Conservation (phyloP, 2,888 invertebrate genomes). For the Caenorhabditis doughertyi region DNA sequence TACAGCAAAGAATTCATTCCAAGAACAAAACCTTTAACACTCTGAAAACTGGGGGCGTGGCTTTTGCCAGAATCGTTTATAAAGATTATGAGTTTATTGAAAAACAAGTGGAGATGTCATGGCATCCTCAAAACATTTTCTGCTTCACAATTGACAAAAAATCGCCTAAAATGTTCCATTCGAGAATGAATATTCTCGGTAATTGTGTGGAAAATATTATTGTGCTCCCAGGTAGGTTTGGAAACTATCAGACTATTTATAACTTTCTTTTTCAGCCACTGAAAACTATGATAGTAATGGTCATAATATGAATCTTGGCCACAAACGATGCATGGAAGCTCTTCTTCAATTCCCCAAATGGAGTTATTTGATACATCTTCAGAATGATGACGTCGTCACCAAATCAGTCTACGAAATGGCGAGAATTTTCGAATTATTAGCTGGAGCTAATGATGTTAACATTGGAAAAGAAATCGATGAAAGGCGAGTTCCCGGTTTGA, state of each 20-base stretch:
- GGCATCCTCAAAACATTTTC: constrained; percentile 53
- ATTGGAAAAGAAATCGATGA: constrained; percentile 2
- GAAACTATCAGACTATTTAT: too few species aligned
- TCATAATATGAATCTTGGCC: constrained; percentile 56
- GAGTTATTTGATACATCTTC: constrained; percentile 52
- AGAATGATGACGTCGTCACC: constrained; percentile 54
- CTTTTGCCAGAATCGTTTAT: constrained; percentile 59
- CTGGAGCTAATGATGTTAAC: constrained; percentile 58
- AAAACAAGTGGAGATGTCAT: constrained; percentile 46
- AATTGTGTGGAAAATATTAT: constrained; percentile 51
- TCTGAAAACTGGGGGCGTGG: constrained; percentile 19
- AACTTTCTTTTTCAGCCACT: constrained; percentile 17
- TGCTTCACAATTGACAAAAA: constrained; percentile 56
- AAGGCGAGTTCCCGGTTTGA: neutral
- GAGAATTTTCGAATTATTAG: constrained; percentile 20
- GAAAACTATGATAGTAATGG: constrained; percentile 39
- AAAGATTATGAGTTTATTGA: constrained; percentile 55
- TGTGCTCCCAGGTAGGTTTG: constrained; percentile 27
- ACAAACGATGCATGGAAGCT: constrained; percentile 50
- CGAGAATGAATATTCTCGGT: constrained; percentile 33
- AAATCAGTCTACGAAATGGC: constrained; percentile 51
- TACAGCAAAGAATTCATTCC: constrained; percentile 2
- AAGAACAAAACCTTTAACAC: neutral
- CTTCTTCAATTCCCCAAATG: constrained; percentile 35
- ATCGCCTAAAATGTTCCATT: constrained; percentile 23